Conservation (phyloP, 2,797 vertebrate species). For the Melanogrammus aeglefinus region DNA sequence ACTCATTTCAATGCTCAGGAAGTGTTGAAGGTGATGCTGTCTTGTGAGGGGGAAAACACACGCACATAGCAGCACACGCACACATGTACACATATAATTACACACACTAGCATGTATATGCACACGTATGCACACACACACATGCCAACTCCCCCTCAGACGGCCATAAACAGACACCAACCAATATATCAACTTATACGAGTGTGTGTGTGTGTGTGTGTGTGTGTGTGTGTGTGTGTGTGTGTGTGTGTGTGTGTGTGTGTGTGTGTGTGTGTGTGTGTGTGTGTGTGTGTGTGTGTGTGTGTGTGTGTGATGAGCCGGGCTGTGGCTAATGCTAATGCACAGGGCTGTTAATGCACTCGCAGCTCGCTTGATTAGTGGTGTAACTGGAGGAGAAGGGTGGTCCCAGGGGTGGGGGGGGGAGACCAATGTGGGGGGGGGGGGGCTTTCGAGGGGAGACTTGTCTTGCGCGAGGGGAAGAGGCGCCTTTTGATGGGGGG, state of each 20-base stretch:
- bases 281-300: too few relatives aligned
- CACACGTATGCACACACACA: conserved; percentile 23
- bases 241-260: too few relatives aligned
- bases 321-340: conserved; percentile 37
- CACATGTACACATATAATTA: conserved; percentile 17
- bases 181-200: conserved; percentile 27
- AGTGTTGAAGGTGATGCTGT: too few relatives aligned
- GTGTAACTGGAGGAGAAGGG: conserved; percentile 43
- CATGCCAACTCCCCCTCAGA: not conserved
- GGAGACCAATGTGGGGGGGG: too few relatives aligned
- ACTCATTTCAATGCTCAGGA: too few relatives aligned
- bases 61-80: conserved; percentile 32
- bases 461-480: too few relatives aligned
- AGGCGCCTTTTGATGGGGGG: not conserved
- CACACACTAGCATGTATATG: not conserved
- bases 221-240: too few relatives aligned
- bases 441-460: conserved; percentile 26
- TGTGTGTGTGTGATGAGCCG: conserved; percentile 29
- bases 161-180: conserved; percentile 7
- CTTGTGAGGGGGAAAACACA: conserved; percentile 25
- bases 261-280: too few relatives aligned
- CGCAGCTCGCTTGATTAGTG: conserved; percentile 43
- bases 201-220: too few relatives aligned
- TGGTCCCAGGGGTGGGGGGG: conserved; percentile 39
- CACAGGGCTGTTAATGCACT: conserved; percentile 34